These are phyloP conservation scores for Ladona fulva DNA, from an alignment of 1,140 invertebrate species.

Conservation along the genomic window DNA sequence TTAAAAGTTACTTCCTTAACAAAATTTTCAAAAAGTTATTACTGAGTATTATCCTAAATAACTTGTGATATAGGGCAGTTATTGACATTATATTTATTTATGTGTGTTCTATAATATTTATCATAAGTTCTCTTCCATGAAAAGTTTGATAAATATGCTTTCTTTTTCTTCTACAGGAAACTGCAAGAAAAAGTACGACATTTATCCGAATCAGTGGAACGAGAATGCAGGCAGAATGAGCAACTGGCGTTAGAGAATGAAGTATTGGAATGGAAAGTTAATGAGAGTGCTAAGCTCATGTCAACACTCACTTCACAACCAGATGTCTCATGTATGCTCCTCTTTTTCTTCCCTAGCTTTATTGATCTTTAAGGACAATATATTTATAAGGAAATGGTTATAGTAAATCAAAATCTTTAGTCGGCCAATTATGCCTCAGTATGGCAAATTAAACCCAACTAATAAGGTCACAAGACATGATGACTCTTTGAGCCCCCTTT, in stretches of 20 bases:
- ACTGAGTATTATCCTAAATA: not conserved
- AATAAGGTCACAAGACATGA: too few relatives aligned
- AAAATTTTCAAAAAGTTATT: not conserved
- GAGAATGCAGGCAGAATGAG: slow-evolving; percentile 66
- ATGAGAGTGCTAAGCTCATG: slow-evolving; percentile 60
- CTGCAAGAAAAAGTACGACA: slow-evolving; percentile 52
- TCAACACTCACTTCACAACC: not conserved
- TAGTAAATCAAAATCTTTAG: too few relatives aligned
- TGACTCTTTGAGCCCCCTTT: too few relatives aligned
- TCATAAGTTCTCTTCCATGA: not conserved
- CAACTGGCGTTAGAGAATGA: slow-evolving; percentile 72
- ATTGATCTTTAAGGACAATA: too few relatives aligned
- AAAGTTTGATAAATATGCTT: not conserved
- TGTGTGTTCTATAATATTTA: too few relatives aligned
- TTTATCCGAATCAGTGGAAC: slow-evolving; percentile 57
- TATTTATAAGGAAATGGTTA: too few relatives aligned
- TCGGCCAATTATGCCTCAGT: too few relatives aligned
- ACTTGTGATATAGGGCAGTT: too few relatives aligned
- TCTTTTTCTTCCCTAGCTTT: too few relatives aligned
- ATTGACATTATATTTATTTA: too few relatives aligned
- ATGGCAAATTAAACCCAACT: too few relatives aligned
- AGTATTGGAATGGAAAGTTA: slow-evolving; percentile 73
- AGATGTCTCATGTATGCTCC: not conserved
- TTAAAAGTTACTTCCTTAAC: not conserved
- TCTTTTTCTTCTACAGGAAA: slow-evolving; percentile 36